Percentiles rank a stretch among this genome's conserved stretches.
Evolutionary conservation across 37 sponge, comb jelly and placozoan genomes (phyloP).

Genomic region (Axinella damicornis): DNA sequence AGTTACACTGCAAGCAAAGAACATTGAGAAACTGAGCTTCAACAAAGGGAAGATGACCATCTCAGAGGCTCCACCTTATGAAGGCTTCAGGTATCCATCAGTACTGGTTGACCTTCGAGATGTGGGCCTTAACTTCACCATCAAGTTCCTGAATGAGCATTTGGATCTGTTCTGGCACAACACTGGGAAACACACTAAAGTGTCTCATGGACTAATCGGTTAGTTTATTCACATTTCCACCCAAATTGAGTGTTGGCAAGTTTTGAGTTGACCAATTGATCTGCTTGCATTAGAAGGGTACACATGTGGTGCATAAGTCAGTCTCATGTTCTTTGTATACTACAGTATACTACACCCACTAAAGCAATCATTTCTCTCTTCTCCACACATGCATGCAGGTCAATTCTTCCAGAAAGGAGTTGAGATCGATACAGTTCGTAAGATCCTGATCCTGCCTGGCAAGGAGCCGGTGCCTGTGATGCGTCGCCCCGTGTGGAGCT

Average conservation of each 20-base stretch:
- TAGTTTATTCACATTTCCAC: too few species aligned
- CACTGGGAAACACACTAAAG: neutral
- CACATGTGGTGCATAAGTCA: too few species aligned
- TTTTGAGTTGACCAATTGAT: too few species aligned
- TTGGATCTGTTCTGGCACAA: constrained; percentile 18
- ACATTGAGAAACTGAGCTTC: constrained; percentile 26
- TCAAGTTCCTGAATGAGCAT: constrained; percentile 41
- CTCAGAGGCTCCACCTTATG: constrained; percentile 25
- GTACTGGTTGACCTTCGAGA: constrained; percentile 18
- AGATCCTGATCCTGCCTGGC: constrained; percentile 4
- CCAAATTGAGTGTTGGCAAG: too few species aligned
- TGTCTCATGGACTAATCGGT: neutral
- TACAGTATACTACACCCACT: too few species aligned
- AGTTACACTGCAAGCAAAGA: constrained; percentile 17
- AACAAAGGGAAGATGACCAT: constrained; percentile 32
- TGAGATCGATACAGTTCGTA: neutral
- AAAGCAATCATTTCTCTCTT: too few species aligned
- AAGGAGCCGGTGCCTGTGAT: constrained; percentile 9
- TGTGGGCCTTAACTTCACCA: constrained; percentile 30
- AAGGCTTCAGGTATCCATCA: constrained; percentile 37
- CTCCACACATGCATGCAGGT: neutral
- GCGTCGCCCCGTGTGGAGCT: constrained; percentile 10
- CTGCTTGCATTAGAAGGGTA: too few species aligned
- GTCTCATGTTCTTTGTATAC: too few species aligned
- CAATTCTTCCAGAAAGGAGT: constrained; percentile 41